These are phyloP conservation scores for Agelastica alni DNA, from an alignment of 2,888 invertebrate genomes.

Conservation along the genomic window DNA sequence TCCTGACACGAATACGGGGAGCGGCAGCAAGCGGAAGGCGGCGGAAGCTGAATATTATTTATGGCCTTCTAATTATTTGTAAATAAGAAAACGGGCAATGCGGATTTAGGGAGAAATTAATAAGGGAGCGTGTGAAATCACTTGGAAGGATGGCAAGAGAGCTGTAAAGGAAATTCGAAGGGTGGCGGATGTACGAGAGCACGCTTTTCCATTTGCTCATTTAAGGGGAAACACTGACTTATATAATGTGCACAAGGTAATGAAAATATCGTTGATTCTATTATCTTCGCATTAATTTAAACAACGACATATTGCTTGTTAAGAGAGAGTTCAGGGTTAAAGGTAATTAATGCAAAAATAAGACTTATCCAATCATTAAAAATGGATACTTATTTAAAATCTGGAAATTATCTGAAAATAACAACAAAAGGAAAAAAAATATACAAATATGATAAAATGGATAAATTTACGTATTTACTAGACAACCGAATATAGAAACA, in stretches of 20 bases:
- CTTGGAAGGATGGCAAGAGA: slow-evolving; percentile 26
- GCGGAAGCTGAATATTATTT: slow-evolving; percentile 44
- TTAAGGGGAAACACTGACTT: slow-evolving; percentile 2
- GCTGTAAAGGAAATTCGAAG: slow-evolving; percentile 23
- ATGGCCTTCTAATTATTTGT: slow-evolving; percentile 46
- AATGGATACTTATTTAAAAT: too few relatives aligned
- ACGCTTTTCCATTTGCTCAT: neutral
- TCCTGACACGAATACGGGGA: slow-evolving; percentile 39
- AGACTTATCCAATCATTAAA: too few relatives aligned
- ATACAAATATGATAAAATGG: too few relatives aligned
- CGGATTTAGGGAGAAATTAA: slow-evolving; percentile 36
- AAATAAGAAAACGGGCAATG: slow-evolving; percentile 41
- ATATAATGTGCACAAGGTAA: neutral
- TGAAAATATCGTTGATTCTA: slow-evolving; percentile 4
- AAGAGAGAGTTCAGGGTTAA: too few relatives aligned
- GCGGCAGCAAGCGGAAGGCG: slow-evolving; percentile 34
- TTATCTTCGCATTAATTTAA: too few relatives aligned
- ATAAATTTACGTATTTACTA: too few relatives aligned
- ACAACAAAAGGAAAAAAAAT: too few relatives aligned
- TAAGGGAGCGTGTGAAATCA: slow-evolving; percentile 35
- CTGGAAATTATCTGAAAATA: too few relatives aligned
- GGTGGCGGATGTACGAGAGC: slow-evolving; percentile 6
- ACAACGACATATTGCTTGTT: too few relatives aligned
- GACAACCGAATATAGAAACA: too few relatives aligned
- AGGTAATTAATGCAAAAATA: too few relatives aligned